These are phyloP conservation scores for Mnemiopsis leidyi DNA, from an alignment of 37 sponge, comb jelly and placozoan genomes.

Conservation along the genomic window DNA sequence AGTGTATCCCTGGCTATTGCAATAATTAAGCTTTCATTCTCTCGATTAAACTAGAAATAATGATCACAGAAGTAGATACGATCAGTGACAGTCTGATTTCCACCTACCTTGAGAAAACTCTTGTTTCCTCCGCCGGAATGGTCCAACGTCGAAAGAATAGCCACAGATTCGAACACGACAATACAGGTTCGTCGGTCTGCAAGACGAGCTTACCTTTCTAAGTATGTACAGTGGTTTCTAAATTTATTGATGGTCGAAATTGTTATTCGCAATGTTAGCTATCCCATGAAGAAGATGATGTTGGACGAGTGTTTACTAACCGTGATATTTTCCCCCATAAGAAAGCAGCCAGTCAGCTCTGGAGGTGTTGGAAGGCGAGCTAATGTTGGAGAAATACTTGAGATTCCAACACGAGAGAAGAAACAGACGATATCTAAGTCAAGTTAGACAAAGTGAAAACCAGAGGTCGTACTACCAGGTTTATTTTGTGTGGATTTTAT, in stretches of 20 bases:
- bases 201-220: no score
- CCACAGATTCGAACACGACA: slow-evolving; percentile 29
- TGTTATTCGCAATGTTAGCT: no score
- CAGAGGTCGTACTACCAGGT: neutral
- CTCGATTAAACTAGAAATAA: no score
- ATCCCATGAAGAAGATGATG: no score
- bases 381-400: slow-evolving; percentile 48
- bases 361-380: slow-evolving; percentile 6
- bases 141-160: slow-evolving; percentile 17
- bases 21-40: no score
- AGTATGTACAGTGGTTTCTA: no score
- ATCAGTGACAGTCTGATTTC: slow-evolving; percentile 29
- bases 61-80: neutral
- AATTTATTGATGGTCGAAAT: no score
- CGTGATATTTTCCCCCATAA: no score
- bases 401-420: slow-evolving; percentile 61
- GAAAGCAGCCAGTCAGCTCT: slow-evolving; percentile 2
- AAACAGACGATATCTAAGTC: slow-evolving; percentile 46
- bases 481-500: no score
- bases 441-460: slow-evolving; percentile 3
- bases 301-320: no score
- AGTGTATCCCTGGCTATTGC: no score
- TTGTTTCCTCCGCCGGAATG: neutral
- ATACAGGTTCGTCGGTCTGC: no score
- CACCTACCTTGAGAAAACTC: slow-evolving; percentile 27